These are phyloP conservation scores for Platynereis dumerilii DNA, from an alignment of 2,888 invertebrate species.

Conservation along the genomic window DNA sequence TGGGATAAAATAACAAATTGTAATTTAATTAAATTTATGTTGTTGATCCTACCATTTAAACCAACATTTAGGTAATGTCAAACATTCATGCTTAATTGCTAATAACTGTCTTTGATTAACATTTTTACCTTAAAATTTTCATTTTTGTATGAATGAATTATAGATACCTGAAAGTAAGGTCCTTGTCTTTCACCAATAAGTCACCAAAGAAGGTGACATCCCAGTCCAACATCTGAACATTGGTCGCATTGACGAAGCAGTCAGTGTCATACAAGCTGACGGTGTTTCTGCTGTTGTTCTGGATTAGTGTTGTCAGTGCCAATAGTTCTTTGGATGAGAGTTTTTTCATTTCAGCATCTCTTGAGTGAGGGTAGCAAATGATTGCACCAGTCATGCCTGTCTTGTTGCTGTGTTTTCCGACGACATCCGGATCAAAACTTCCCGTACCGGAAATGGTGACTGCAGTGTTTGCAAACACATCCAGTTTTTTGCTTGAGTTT, in stretches of 20 bases:
- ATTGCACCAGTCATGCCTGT: slow-evolving; percentile 49
- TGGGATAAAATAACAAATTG: no score
- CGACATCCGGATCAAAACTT: slow-evolving; percentile 39
- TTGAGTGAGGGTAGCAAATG: slow-evolving; percentile 43
- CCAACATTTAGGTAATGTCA: no score
- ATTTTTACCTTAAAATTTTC: no score
- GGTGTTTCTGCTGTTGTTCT: slow-evolving; percentile 40
- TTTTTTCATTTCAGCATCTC: slow-evolving; percentile 19
- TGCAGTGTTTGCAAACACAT: background rate
- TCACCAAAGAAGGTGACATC: slow-evolving; percentile 12
- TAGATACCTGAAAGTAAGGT: no score
- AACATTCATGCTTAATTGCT: no score
- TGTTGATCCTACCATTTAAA: no score
- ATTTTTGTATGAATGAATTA: no score
- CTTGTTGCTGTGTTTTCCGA: slow-evolving; percentile 32
- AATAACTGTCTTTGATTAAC: no score
- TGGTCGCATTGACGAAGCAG: slow-evolving; percentile 37
- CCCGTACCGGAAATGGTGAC: slow-evolving; percentile 19
- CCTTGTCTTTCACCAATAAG: slow-evolving; percentile 5
- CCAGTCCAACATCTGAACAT: slow-evolving; percentile 19
- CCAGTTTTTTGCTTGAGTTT: no score
- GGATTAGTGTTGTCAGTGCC: slow-evolving; percentile 37
- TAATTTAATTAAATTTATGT: no score
- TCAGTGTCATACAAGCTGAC: slow-evolving; percentile 47
- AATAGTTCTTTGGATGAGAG: slow-evolving; percentile 29